Base-by-base conservation (phyloP, 2,113 vertebrate genomes). In the Brachyhypopomus gauderio region DNA sequence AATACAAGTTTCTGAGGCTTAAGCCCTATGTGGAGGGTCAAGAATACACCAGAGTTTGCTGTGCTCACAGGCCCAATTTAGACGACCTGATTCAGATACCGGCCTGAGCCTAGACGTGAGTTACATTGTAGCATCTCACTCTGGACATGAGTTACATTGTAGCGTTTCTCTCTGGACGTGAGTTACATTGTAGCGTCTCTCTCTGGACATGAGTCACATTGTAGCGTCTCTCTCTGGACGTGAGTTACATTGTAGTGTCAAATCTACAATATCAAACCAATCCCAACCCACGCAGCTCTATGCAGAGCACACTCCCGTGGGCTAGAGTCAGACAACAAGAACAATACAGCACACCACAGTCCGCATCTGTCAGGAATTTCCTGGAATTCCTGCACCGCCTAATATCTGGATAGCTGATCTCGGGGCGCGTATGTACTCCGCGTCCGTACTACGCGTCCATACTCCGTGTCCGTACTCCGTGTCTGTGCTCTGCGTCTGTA, bases 341-440 rank as follows among this genome's bases (percentile, higher is more conserved):
- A 62, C 12, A 58, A 23, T 52, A 75, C 34, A 56, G 3, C 56
- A 66, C 77, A 85, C 72, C 67, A 86, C n/a, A 82, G 73, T 82
- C 87, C 85, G 75, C 64, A 78, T 84, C 77, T 56, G 74, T 83
- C 23, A 58, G 84, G 85, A 88, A 86, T 85, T 85, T 87, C 85
- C 70, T 83, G 52, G 19, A 84, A 77, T 78, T 87, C 81, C 84
- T 87, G 76, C 72, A 74, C 45, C 55, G 82, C 74, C 64, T 62
- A 70, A 30, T 62, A 14, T n/a, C 22, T 19, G 55, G 76, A 73
- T 56, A 52, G 30, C 30, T 3, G 30, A 30, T 30, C 30, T 30
- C 30, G 30, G 30, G 30, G 2, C 30, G 3, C 30, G 30, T 30
- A 2, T 3, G 30, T 30, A 30, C 30, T 30, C 30, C 30, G 3